Evolutionary conservation across 2,113 vertebrate genomes (phyloP).

Genomic region (Leptobrachium leishanense): DNA sequence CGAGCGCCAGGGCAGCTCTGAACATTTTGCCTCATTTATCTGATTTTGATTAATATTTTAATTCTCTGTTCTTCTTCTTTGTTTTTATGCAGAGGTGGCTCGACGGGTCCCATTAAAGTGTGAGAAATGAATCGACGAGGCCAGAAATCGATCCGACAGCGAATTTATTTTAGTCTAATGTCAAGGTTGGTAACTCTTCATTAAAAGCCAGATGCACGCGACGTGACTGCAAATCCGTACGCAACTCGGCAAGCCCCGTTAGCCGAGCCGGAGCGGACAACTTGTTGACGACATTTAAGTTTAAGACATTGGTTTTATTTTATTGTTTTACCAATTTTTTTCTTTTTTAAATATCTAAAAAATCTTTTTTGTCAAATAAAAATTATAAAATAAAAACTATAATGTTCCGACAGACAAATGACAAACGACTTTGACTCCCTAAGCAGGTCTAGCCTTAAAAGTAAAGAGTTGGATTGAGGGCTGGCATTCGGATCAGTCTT

Average conservation of each 20-base stretch:
- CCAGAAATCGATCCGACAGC: conserved; percentile 52
- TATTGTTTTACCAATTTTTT: too few species aligned
- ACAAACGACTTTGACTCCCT: too few species aligned
- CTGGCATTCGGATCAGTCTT: too few species aligned
- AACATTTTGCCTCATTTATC: conserved; percentile 60
- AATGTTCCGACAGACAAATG: too few species aligned
- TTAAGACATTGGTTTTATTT: too few species aligned
- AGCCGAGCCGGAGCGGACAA: too few species aligned
- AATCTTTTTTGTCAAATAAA: too few species aligned
- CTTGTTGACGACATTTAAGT: too few species aligned
- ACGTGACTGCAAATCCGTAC: conserved; percentile 22
- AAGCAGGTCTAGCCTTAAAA: too few species aligned
- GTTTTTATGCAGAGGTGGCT: conserved; percentile 46
- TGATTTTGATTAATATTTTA: conserved; percentile 65
- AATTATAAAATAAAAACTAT: too few species aligned
- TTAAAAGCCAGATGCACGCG: conserved; percentile 3
- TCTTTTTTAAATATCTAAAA: too few species aligned
- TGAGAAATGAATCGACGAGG: conserved; percentile 52
- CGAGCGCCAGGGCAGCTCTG: conserved; percentile 58
- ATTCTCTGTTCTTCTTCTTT: conserved; percentile 48
- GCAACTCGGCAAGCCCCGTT: background rate
- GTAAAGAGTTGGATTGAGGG: too few species aligned
- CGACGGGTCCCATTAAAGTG: conserved; percentile 50
- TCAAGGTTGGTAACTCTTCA: conserved; percentile 39
- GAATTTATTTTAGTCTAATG: conserved; percentile 41